These are phyloP conservation scores for Drosophila vallismaia DNA, from an alignment of 2,888 invertebrate genomes.

Conservation along the genomic window DNA sequence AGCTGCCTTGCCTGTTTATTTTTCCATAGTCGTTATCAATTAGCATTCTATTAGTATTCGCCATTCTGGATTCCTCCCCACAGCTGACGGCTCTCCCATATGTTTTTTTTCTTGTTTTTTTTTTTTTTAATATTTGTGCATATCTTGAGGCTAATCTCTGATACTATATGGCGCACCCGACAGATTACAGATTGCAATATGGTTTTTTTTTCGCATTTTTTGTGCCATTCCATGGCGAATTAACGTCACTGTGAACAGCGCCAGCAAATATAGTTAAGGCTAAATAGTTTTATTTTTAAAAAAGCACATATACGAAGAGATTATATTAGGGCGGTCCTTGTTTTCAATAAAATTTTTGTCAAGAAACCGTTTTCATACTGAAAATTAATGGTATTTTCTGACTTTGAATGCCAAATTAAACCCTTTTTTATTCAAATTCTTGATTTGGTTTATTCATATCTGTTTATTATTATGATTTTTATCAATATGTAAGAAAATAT, in stretches of 20 bases:
- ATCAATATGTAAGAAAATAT: too few relatives aligned
- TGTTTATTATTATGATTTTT: too few relatives aligned
- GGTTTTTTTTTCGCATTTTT: conserved; percentile 32
- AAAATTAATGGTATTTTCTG: too few relatives aligned
- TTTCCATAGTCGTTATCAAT: conserved; percentile 41
- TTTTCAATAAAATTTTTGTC: not conserved
- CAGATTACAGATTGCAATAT: conserved; percentile 39
- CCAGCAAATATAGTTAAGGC: conserved; percentile 63
- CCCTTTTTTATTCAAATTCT: too few relatives aligned
- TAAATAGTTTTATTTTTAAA: conserved; percentile 76
- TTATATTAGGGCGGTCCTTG: not conserved
- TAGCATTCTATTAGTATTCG: conserved; percentile 32
- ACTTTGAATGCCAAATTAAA: too few relatives aligned
- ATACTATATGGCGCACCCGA: conserved; percentile 18
- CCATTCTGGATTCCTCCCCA: conserved; percentile 19
- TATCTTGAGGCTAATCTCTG: conserved; percentile 26
- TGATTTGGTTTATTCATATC: too few relatives aligned
- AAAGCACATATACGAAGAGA: conserved; percentile 18
- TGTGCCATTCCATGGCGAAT: conserved; percentile 23
- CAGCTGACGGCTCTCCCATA: conserved; percentile 41
- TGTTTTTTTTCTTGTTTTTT: not conserved
- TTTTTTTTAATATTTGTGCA: not conserved
- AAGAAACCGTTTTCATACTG: too few relatives aligned
- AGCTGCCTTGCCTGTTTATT: conserved; percentile 21
- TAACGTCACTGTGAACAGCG: conserved; percentile 64